Conservation (phyloP, 2,888 invertebrate species). For the Sicus ferrugineus region DNA sequence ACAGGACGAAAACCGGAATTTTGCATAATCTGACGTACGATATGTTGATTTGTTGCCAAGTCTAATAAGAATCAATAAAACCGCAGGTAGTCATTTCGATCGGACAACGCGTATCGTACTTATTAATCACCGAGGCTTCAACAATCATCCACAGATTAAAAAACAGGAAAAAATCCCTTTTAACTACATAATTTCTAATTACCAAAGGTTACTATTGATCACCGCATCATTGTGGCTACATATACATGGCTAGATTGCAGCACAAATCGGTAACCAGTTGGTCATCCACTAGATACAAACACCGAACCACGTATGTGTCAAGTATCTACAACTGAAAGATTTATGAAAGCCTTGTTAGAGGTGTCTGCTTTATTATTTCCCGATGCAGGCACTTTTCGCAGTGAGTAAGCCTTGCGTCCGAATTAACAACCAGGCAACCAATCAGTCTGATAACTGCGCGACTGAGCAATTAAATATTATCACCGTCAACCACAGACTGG, state of each 20-base stretch:
- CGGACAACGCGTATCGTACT: too few species aligned
- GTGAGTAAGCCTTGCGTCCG: too few species aligned
- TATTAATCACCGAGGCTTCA: background rate
- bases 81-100: background rate
- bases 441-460: background rate
- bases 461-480: background rate
- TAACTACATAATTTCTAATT: background rate
- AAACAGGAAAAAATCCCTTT: too few species aligned
- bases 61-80: background rate
- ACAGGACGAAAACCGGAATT: too few species aligned
- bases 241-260: background rate
- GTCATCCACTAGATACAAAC: background rate
- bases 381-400: too few species aligned
- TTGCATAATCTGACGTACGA: too few species aligned
- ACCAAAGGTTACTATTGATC: background rate
- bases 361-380: too few species aligned
- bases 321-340: background rate
- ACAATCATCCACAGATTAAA: background rate
- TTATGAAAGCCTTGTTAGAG: background rate
- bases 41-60: too few species aligned
- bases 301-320: background rate
- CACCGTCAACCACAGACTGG: background rate
- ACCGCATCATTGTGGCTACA: background rate
- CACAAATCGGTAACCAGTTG: background rate
- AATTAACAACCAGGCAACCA: too few species aligned